Base-by-base conservation (phyloP, 2,888 invertebrate species). In the Eupsilia transversa region DNA sequence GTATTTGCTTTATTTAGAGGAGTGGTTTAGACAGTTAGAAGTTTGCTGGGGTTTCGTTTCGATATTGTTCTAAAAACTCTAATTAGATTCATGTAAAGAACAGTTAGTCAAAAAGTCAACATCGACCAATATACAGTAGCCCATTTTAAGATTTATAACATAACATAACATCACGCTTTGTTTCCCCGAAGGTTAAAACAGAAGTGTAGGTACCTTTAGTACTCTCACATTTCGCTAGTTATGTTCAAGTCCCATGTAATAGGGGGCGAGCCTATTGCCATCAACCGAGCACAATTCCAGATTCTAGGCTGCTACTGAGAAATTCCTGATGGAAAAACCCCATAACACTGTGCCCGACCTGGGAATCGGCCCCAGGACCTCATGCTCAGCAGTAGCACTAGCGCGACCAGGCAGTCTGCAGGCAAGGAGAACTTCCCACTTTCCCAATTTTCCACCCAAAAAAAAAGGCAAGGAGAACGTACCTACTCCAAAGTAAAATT, bases 1-100 rank as follows among this genome's bases (percentile, higher is more conserved):
- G 23, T 73, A 54, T 77, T 57, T 49, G 27, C n/a, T 61, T 38
- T 67, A 41, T 69, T 60, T 23, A 46, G 14, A 20, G 27, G 6
- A 2, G 54, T 23, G 27, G 23, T 10, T 63, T 63, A 20, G n/a
- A 9, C 3, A 23, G 27, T 57, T 12, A 5, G 0, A 46, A 35
- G 9, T 14, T 20, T 10, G 9, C 0, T 30, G 30, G 23, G 12
- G 7, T 33, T 60, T 7, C 43, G 17, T 59, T 68, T 41, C 23
- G 3, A 23, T 23, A 35, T 27, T 27, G 0, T 20, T 66, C 2
- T 17, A 9, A 35, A 35, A 17, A 1, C 1, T n/a, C 1, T 1
- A 35, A 5, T 52, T n/a, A n/a, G 6, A 52, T 63, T 7, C 7
- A 46, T 35, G n/a, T n/a, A n/a, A n/a, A 35, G 7, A 35, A 60